A percentile compares a stretch with the other conserved stretches of the same genome.
Evolutionary conservation across 2,888 invertebrate species (phyloP).

Genomic region (Lamellibrachia columna): DNA sequence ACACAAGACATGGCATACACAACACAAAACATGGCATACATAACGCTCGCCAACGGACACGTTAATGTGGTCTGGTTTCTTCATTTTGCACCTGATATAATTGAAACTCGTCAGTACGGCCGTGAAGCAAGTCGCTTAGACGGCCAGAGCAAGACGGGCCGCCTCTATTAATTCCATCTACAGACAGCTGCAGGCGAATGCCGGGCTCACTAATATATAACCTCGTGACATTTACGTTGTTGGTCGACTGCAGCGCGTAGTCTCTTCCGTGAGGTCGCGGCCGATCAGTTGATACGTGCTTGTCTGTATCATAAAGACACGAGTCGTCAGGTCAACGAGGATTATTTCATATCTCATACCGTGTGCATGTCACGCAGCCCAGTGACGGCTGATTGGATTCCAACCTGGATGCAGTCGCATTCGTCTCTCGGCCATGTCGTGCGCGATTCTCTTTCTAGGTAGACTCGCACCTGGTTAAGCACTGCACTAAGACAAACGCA

Average conservation of each 20-base stretch:
- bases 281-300: not conserved
- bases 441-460: not conserved
- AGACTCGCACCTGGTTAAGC: not conserved
- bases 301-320: not conserved
- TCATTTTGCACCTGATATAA: too few species aligned
- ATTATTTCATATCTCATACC: not conserved
- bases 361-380: not conserved
- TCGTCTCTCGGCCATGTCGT: not conserved
- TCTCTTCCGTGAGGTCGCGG: not conserved
- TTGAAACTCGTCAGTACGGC: not conserved
- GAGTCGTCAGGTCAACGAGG: constrained; percentile 4
- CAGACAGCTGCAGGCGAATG: not conserved
- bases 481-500: not conserved
- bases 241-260: not conserved
- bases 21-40: too few species aligned
- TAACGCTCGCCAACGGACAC: too few species aligned
- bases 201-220: constrained; percentile 1
- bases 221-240: not conserved
- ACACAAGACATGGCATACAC: too few species aligned
- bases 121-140: not conserved
- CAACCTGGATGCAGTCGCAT: not conserved
- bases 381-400: not conserved
- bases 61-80: too few species aligned
- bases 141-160: not conserved
- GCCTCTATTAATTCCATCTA: not conserved